Evolutionary conservation across 2,797 vertebrate genomes (phyloP).

Genomic region (Crypturellus tataupa): DNA sequence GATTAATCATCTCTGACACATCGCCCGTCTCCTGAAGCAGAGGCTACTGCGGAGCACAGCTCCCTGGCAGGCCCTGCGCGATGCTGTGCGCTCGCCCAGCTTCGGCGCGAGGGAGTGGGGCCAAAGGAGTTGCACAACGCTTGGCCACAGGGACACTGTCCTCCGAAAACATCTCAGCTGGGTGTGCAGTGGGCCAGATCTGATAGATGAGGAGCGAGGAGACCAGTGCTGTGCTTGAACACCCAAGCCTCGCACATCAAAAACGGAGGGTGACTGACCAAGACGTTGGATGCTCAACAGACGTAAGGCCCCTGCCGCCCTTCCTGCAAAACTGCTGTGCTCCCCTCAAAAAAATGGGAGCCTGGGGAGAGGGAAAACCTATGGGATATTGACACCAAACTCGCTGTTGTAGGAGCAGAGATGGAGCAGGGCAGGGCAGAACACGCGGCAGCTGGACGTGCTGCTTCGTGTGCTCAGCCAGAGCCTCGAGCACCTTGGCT

Average conservation of each 20-base stretch:
- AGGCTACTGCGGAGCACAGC: conserved; percentile 46
- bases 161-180: conserved; percentile 54
- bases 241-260: accelerated
- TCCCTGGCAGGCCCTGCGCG: conserved; percentile 40
- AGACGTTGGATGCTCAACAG: background rate
- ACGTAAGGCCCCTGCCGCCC: background rate
- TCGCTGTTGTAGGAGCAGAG: background rate
- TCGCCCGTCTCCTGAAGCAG: conserved; percentile 60
- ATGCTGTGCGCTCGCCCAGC: conserved; percentile 36
- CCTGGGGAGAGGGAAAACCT: background rate
- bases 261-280: background rate
- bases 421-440: background rate
- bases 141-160: conserved; percentile 16
- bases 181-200: background rate
- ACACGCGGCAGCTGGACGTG: background rate
- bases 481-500: background rate
- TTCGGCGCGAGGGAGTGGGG: conserved; percentile 59
- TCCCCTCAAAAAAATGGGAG: background rate
- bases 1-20: conserved; percentile 69
- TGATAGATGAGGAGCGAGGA: background rate
- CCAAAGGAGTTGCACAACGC: conserved; percentile 54
- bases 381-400: background rate
- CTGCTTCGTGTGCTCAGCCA: background rate
- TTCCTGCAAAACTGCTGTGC: background rate
- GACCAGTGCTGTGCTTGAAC: background rate